Evolutionary conservation across 53 echinoderm and acorn worm genomes (phyloP).

Genomic region (Hippasteria phrygiana): DNA sequence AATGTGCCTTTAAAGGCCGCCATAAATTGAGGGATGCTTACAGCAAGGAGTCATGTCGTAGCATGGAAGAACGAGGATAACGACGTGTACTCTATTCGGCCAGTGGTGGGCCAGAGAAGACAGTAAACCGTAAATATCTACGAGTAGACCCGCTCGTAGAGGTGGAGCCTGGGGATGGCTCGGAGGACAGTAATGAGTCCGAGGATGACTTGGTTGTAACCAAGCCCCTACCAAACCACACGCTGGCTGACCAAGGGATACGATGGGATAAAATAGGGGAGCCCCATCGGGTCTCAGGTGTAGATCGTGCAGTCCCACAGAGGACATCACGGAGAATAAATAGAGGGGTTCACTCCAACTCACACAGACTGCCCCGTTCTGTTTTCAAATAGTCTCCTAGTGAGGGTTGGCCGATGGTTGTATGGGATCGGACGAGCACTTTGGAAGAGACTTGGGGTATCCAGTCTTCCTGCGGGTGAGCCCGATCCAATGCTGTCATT

Average conservation of each 20-base stretch:
- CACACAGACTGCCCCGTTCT: conserved; percentile 7
- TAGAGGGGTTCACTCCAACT: background rate
- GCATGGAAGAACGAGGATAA: background rate
- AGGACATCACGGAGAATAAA: background rate
- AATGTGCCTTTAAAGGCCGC: too few relatives aligned
- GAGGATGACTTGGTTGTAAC: too few relatives aligned
- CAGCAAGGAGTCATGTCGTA: too few relatives aligned
- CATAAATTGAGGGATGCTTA: too few relatives aligned
- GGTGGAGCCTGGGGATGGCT: too few relatives aligned
- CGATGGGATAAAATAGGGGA: background rate
- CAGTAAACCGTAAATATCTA: background rate
- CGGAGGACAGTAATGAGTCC: too few relatives aligned
- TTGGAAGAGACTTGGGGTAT: conserved; percentile 45
- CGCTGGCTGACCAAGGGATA: too few relatives aligned
- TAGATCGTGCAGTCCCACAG: background rate
- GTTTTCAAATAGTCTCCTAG: background rate
- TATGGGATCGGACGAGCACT: background rate
- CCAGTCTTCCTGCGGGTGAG: conserved; percentile 3
- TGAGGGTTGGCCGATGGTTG: background rate
- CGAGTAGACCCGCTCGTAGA: background rate
- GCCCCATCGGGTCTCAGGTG: background rate
- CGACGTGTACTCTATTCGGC: background rate
- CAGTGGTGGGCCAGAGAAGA: too few relatives aligned
- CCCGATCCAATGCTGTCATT: background rate
- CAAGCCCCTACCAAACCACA: too few relatives aligned